Percentiles rank a stretch among this genome's conserved stretches.
Conservation (phyloP, 2,797 vertebrate species). For the Serranus cabrilla region DNA sequence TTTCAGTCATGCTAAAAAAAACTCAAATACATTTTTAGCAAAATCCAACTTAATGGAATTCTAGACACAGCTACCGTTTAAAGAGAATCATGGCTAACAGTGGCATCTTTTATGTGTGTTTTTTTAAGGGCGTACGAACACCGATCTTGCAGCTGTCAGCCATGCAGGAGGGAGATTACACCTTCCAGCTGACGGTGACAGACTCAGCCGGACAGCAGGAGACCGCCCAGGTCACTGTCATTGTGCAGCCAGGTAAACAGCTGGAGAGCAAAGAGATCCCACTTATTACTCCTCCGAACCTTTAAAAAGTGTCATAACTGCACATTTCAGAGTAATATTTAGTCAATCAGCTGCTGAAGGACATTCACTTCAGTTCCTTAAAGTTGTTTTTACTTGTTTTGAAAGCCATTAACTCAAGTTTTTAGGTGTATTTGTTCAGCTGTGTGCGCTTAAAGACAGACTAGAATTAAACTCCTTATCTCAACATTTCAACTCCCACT, state of each 20-base stretch:
- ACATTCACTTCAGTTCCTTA: not conserved
- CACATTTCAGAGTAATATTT: not conserved
- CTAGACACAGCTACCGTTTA: not conserved
- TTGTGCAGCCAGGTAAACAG: slow-evolving; percentile 94
- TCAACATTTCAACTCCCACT: not conserved
- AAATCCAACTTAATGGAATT: too few relatives aligned
- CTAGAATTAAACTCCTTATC: slow-evolving; percentile 7
- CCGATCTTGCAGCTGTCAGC: slow-evolving; percentile 94
- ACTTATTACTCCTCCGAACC: not conserved
- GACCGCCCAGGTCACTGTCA: slow-evolving; percentile 95
- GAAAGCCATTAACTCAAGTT: not conserved
- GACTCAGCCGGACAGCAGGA: slow-evolving; percentile 95
- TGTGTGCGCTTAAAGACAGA: not conserved
- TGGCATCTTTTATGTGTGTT: not conserved
- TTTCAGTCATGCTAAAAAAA: too few relatives aligned
- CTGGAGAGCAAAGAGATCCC: not conserved
- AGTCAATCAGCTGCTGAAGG: not conserved
- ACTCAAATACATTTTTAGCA: too few relatives aligned
- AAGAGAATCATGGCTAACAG: rapidly evolving
- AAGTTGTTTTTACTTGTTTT: not conserved
- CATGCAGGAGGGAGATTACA: slow-evolving; percentile 98
- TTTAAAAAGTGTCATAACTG: not conserved
- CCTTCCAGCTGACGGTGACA: slow-evolving; percentile 96
- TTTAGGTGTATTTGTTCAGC: slow-evolving; percentile 9
- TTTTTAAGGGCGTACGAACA: slow-evolving; percentile 92